phyloP scores from a whole-genome alignment of 2,113 vertebrate genomes.

The Dromiciops gliroides region DNA sequence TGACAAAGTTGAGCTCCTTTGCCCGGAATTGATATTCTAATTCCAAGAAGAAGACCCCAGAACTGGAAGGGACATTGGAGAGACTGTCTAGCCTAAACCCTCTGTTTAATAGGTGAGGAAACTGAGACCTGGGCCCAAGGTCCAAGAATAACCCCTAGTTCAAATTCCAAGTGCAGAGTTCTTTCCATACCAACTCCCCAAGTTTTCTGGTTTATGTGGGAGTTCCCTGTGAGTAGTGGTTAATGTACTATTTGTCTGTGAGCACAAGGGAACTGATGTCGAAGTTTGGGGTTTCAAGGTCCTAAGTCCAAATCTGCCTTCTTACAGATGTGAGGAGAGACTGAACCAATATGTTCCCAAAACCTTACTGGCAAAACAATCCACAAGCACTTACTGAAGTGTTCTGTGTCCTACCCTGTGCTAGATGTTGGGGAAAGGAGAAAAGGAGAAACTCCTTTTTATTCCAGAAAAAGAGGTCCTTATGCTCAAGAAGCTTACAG shows the following conservation, averaged over 20 bases:
- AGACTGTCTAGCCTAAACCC: background rate
- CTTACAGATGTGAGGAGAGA: background rate
- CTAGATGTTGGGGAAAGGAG: background rate
- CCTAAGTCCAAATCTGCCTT: constrained; percentile 25
- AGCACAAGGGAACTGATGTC: constrained; percentile 31
- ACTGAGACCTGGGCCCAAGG: background rate
- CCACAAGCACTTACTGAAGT: background rate
- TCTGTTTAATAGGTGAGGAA: background rate
- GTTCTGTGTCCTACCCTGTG: background rate
- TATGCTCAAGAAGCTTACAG: constrained; percentile 11
- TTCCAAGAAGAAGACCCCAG: background rate
- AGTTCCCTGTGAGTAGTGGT: background rate
- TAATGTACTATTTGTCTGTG: constrained; percentile 5
- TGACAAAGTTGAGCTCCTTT: background rate
- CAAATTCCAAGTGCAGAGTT: background rate
- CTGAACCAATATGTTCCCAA: background rate
- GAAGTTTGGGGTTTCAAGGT: constrained; percentile 3
- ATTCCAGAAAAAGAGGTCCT: background rate
- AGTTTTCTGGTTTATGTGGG: background rate
- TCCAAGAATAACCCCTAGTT: background rate
- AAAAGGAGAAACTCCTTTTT: background rate
- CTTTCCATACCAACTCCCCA: background rate
- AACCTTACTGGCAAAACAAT: background rate
- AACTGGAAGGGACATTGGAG: background rate
- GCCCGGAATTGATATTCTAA: background rate